phyloP scores from a whole-genome alignment of 2,797 vertebrate genomes.

The Amblyraja radiata region DNA sequence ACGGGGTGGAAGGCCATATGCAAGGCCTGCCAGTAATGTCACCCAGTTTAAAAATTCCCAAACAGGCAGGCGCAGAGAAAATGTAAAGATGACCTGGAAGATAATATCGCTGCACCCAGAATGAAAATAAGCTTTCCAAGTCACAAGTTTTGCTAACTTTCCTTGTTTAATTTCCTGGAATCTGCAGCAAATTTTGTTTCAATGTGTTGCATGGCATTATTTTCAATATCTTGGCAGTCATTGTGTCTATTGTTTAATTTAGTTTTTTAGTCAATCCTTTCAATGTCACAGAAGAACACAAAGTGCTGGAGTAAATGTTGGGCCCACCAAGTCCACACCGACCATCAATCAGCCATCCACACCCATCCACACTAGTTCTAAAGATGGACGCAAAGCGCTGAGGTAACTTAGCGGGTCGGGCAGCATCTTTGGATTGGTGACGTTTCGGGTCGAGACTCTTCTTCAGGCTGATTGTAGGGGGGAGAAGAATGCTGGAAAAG shows the following conservation, averaged over 20 bases:
- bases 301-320: no score
- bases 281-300: no score
- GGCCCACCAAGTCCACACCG: no score
- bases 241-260: background rate
- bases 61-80: background rate
- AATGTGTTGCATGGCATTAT: background rate
- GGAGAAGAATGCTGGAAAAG: no score
- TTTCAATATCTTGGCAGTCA: background rate
- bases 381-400: no score
- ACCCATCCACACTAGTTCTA: no score
- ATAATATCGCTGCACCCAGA: no score
- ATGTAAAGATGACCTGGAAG: background rate
- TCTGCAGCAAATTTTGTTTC: background rate
- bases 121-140: background rate
- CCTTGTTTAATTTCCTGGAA: background rate
- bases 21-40: constrained; percentile 30
- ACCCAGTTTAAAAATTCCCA: constrained; percentile 22
- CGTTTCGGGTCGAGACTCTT: no score
- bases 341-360: no score
- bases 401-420: no score
- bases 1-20: background rate
- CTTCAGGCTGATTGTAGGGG: no score
- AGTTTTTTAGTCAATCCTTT: background rate
- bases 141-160: background rate
- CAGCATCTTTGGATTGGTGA: no score